Percentiles rank a stretch among this genome's conserved stretches.
Conservation (phyloP, 2,888 invertebrate species). For the Andrena bucephala region DNA sequence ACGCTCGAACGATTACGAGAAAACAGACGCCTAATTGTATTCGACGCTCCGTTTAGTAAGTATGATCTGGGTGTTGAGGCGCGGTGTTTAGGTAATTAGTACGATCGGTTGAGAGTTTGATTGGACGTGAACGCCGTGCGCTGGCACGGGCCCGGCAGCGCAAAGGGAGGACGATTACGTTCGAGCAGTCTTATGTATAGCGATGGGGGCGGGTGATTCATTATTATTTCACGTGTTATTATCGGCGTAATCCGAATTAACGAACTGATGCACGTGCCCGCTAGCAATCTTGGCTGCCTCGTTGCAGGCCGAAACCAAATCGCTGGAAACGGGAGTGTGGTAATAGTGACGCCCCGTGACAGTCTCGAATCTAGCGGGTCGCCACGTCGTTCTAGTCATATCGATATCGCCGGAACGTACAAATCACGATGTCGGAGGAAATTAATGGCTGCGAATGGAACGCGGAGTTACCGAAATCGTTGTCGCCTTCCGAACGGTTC, state of each 20-base stretch:
- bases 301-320: background rate
- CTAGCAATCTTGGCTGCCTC: background rate
- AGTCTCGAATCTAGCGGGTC: background rate
- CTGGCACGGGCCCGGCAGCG: background rate
- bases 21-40: conserved; percentile 49
- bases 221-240: conserved; percentile 6
- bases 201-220: background rate
- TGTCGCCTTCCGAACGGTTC: background rate
- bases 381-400: conserved; percentile 24
- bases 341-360: background rate
- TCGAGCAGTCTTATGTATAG: conserved; percentile 13
- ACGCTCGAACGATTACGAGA: background rate
- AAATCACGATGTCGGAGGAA: background rate
- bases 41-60: conserved; percentile 15
- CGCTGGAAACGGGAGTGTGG: background rate
- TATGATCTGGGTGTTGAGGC: conserved; percentile 26
- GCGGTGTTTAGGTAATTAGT: conserved; percentile 21
- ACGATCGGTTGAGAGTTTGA: conserved; percentile 55
- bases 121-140: conserved; percentile 42
- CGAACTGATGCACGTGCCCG: background rate
- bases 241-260: background rate
- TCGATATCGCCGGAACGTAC: conserved; percentile 1
- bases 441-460: conserved; percentile 12
- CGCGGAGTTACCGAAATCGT: background rate
- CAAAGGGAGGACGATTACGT: conserved; percentile 11